Percentiles rank a stretch among this genome's conserved stretches.
These are phyloP conservation scores for Zonitis immaculata DNA, from an alignment of 2,888 invertebrate genomes.

Conservation along the genomic window DNA sequence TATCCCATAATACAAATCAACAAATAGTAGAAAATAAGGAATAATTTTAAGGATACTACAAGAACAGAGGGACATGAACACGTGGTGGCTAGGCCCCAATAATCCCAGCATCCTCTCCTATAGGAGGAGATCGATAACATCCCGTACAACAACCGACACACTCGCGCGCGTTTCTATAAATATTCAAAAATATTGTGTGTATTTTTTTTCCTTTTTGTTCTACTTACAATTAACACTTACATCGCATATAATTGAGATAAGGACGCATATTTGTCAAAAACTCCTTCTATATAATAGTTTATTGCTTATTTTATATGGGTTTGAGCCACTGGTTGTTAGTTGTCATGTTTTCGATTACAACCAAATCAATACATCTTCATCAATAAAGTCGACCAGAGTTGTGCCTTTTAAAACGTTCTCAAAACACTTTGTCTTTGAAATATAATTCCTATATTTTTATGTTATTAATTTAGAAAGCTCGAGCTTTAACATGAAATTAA, in stretches of 20 bases:
- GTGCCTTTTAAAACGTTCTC: conserved; percentile 18
- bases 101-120: conserved; percentile 40
- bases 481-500: neutral
- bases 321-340: conserved; percentile 17
- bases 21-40: conserved; percentile 46
- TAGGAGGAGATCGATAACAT: conserved; percentile 43
- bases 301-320: conserved; percentile 11
- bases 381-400: conserved; percentile 16
- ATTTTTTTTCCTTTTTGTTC: conserved; percentile 11
- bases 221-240: conserved; percentile 43
- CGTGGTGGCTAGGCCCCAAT: conserved; percentile 43
- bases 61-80: conserved; percentile 44
- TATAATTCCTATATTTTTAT: too few relatives aligned
- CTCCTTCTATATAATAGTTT: too few relatives aligned
- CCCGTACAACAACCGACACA: conserved; percentile 31
- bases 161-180: conserved; percentile 34
- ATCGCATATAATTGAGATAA: conserved; percentile 44
- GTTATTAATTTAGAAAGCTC: neutral
- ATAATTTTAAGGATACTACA: conserved; percentile 46
- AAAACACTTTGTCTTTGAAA: conserved; percentile 11
- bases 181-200: conserved; percentile 27
- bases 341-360: conserved; percentile 20
- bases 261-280: conserved; percentile 44
- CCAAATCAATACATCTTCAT: conserved; percentile 30
- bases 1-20: conserved; percentile 47